Conservation (phyloP, 2,113 vertebrate genomes). For the Urocolius indicus region DNA sequence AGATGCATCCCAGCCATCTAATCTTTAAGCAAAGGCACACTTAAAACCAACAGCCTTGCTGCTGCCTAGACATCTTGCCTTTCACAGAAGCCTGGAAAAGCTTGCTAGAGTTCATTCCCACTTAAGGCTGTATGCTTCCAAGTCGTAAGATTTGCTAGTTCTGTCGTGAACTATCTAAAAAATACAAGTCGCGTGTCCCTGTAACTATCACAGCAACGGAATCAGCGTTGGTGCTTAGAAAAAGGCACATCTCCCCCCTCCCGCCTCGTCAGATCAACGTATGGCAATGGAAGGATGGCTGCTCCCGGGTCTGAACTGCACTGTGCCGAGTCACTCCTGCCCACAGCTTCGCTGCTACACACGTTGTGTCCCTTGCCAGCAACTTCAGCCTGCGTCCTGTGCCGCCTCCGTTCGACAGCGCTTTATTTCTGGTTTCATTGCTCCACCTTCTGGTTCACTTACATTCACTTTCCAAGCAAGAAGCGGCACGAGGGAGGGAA, state of each 20-base stretch:
- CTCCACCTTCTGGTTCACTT: constrained; percentile 55
- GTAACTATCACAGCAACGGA: rapidly evolving
- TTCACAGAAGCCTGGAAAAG: rapidly evolving
- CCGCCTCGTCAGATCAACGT: too few species aligned
- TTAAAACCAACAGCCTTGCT: not conserved
- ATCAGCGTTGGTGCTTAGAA: rapidly evolving
- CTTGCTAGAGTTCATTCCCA: not conserved
- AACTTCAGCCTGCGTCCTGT: rapidly evolving
- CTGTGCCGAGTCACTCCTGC: rapidly evolving
- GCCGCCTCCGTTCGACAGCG: too few species aligned
- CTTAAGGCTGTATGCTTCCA: rapidly evolving
- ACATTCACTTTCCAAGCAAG: rapidly evolving
- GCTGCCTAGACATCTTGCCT: not conserved
- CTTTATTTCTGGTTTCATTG: not conserved
- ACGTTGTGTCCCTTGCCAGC: rapidly evolving
- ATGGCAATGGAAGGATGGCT: rapidly evolving
- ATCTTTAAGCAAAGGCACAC: not conserved
- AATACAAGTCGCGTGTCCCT: not conserved
- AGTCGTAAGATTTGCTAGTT: rapidly evolving
- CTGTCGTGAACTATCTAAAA: not conserved
- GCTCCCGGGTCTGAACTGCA: rapidly evolving
- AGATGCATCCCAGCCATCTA: not conserved
- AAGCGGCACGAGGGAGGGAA: rapidly evolving
- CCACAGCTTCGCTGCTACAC: rapidly evolving
- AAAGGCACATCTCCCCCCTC: not conserved